Conservation (phyloP, 2,797 vertebrate genomes). For the Catharus ustulatus region DNA sequence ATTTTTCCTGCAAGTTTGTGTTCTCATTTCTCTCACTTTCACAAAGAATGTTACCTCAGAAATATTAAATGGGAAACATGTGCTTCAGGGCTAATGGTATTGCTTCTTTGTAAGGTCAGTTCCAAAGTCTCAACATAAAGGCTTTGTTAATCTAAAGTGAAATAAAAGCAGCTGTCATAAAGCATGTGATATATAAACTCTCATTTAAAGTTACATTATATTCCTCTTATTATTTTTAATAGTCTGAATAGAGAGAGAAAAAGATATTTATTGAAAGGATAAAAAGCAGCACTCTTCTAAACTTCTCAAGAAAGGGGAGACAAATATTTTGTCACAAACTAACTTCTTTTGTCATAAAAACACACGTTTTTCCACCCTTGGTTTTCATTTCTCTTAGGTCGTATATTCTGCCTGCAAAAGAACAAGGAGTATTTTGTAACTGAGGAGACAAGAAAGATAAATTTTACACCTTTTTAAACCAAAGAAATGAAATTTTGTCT, state of each 20-base stretch:
- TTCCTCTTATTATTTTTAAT: conserved; percentile 75
- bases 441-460: not conserved
- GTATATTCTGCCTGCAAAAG: not conserved
- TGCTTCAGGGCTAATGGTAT: conserved; percentile 68
- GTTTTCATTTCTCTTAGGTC: not conserved
- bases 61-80: conserved; percentile 78
- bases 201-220: conserved; percentile 65
- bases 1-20: conserved; percentile 48
- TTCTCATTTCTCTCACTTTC: conserved; percentile 74
- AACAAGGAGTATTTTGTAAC: not conserved
- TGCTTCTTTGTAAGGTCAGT: conserved; percentile 67
- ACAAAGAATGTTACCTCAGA: conserved; percentile 76
- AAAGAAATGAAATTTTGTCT: not conserved
- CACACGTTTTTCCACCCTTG: fast-evolving
- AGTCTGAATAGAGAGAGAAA: conserved; percentile 51
- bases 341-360: not conserved
- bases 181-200: conserved; percentile 68
- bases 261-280: conserved; percentile 65
- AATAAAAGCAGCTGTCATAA: conserved; percentile 78
- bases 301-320: not conserved
- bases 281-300: conserved; percentile 37
- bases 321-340: not conserved
- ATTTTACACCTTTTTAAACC: not conserved
- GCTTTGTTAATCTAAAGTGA: conserved; percentile 74
- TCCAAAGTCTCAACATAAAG: conserved; percentile 67